Conservation (phyloP, 2,888 invertebrate genomes). For the Polydrusus cervinus region DNA sequence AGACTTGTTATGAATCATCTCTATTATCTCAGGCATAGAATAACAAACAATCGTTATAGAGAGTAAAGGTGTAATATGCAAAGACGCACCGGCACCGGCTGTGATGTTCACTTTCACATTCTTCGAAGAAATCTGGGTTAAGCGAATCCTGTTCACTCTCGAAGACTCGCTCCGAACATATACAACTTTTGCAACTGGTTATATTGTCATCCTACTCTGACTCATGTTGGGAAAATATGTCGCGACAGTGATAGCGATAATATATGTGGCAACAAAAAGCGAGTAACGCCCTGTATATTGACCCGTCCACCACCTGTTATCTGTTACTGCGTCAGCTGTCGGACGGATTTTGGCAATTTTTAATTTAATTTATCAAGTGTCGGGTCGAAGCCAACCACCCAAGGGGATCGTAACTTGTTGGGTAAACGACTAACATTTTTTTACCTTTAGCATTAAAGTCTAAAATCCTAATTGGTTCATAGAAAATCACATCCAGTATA, state of each 20-base stretch:
- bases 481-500: too few species aligned
- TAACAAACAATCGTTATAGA: constrained; percentile 13
- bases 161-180: too few species aligned
- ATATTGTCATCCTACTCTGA: too few species aligned
- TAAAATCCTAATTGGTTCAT: too few species aligned
- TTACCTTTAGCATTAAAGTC: too few species aligned
- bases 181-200: too few species aligned
- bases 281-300: constrained; percentile 45
- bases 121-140: constrained; percentile 45
- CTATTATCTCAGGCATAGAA: constrained; percentile 1
- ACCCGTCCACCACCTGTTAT: constrained; percentile 32
- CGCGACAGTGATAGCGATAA: too few species aligned
- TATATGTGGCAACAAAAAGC: background rate
- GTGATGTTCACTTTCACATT: constrained; percentile 49
- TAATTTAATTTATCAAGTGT: background rate
- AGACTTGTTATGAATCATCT: background rate
- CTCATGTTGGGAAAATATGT: too few species aligned
- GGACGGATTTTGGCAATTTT: background rate
- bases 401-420: too few species aligned
- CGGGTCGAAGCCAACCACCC: too few species aligned
- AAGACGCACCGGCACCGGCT: constrained; percentile 15
- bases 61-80: constrained; percentile 28
- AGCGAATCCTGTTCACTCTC: constrained; percentile 42
- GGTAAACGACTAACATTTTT: too few species aligned
- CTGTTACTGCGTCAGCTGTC: constrained; percentile 24